A percentile compares a stretch with the other conserved stretches of the same genome.
Evolutionary conservation across 2,888 invertebrate species (phyloP).

Genomic region (Pollenia labialis): DNA sequence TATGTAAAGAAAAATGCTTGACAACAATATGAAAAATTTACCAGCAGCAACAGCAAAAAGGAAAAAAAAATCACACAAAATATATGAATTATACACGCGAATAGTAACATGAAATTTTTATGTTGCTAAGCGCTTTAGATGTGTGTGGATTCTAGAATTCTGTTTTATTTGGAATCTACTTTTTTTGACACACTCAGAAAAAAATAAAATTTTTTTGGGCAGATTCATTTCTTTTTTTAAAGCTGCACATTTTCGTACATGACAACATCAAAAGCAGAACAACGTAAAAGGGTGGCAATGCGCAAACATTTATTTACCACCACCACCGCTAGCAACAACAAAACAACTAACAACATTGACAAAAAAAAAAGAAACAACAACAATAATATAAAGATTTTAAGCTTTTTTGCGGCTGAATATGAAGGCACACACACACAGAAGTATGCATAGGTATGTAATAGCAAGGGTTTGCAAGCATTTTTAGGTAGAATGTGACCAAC

Average conservation of each 20-base stretch:
- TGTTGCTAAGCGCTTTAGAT: slow-evolving; percentile 69
- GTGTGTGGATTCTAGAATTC: slow-evolving; percentile 43
- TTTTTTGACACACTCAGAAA: slow-evolving; percentile 41
- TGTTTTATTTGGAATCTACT: slow-evolving; percentile 19
- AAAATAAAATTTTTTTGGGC: slow-evolving; percentile 26
- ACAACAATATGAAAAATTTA: slow-evolving; percentile 64
- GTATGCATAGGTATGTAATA: not conserved
- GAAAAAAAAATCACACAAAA: slow-evolving; percentile 15
- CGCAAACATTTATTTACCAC: slow-evolving; percentile 69
- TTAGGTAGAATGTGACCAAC: slow-evolving; percentile 25
- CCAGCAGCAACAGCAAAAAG: not conserved
- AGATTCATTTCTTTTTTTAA: slow-evolving; percentile 43
- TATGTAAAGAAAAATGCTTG: slow-evolving; percentile 58
- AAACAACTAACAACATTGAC: not conserved
- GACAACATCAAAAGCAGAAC: slow-evolving; percentile 50
- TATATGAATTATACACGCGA: slow-evolving; percentile 60
- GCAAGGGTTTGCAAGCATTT: not conserved
- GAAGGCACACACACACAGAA: slow-evolving; percentile 19
- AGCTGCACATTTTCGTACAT: slow-evolving; percentile 49
- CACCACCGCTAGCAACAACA: slow-evolving; percentile 19
- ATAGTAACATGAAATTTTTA: slow-evolving; percentile 53
- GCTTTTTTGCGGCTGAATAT: slow-evolving; percentile 38
- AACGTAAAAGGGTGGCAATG: slow-evolving; percentile 64
- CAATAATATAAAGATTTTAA: slow-evolving; percentile 40
- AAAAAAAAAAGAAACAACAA: slow-evolving; percentile 14